A percentile compares a stretch with the other conserved stretches of the same genome.
phyloP scores from a whole-genome alignment of 2,113 vertebrate species.

The Setophaga kirtlandii region DNA sequence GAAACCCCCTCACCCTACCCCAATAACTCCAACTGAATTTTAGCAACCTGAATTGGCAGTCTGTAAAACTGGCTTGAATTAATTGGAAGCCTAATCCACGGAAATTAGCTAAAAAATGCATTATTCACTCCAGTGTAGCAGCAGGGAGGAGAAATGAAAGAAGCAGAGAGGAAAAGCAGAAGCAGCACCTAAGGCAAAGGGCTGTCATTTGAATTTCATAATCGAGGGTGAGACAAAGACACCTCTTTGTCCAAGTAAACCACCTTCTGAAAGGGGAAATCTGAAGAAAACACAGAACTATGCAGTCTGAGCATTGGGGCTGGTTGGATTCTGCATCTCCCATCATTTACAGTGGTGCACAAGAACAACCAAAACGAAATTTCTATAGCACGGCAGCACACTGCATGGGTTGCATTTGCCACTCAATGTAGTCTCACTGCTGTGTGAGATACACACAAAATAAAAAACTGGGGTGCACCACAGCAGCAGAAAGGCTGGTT shows the following conservation, averaged over 20 bases:
- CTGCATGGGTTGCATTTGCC: neutral
- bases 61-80: constrained; percentile 52
- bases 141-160: constrained; percentile 68
- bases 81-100: constrained; percentile 61
- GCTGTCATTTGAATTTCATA: constrained; percentile 67
- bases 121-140: constrained; percentile 58
- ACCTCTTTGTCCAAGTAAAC: constrained; percentile 44
- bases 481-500: neutral
- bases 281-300: neutral
- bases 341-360: neutral
- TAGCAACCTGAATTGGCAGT: constrained; percentile 37
- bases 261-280: constrained; percentile 18
- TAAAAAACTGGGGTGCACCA: neutral
- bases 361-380: neutral
- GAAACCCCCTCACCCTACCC: neutral
- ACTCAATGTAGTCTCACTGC: neutral
- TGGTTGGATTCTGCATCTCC: neutral
- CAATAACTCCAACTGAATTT: constrained; percentile 8
- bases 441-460: neutral
- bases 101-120: constrained; percentile 57
- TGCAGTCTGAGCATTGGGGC: neutral
- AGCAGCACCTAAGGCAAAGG: constrained; percentile 60
- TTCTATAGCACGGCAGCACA: neutral
- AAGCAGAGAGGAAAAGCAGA: constrained; percentile 50
- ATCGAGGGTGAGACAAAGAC: constrained; percentile 26